phyloP scores from a whole-genome alignment of 2,113 vertebrate species.

The Picathartes gymnocephalus region DNA sequence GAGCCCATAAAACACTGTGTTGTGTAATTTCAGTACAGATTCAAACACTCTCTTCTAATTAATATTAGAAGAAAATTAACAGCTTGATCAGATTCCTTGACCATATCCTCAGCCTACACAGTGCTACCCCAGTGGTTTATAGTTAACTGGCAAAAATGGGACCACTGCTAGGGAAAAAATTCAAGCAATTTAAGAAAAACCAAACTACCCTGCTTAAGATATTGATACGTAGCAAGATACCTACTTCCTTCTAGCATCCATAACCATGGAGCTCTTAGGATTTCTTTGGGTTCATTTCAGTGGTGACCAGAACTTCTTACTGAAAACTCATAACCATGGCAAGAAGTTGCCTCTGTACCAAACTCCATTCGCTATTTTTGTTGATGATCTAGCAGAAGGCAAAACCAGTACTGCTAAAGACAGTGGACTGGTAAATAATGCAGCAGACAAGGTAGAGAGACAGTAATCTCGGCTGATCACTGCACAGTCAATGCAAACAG shows the following conservation, averaged over 20 bases:
- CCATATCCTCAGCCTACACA: neutral
- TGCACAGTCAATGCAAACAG: neutral
- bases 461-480: neutral
- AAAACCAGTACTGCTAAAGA: neutral
- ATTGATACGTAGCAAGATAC: neutral
- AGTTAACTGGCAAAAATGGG: neutral
- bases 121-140: neutral
- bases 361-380: neutral
- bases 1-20: neutral
- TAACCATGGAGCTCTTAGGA: neutral
- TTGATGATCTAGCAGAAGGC: neutral
- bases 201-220: neutral
- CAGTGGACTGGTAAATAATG: neutral
- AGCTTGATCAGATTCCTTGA: neutral
- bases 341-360: neutral
- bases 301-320: neutral
- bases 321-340: neutral
- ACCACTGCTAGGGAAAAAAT: neutral
- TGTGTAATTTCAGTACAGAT: neutral
- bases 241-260: neutral
- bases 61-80: neutral
- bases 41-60: neutral
- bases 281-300: neutral
- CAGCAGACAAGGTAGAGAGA: neutral
- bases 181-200: neutral